phyloP scores from a whole-genome alignment of 23 tunicate genomes.

The Diplosoma virens region DNA sequence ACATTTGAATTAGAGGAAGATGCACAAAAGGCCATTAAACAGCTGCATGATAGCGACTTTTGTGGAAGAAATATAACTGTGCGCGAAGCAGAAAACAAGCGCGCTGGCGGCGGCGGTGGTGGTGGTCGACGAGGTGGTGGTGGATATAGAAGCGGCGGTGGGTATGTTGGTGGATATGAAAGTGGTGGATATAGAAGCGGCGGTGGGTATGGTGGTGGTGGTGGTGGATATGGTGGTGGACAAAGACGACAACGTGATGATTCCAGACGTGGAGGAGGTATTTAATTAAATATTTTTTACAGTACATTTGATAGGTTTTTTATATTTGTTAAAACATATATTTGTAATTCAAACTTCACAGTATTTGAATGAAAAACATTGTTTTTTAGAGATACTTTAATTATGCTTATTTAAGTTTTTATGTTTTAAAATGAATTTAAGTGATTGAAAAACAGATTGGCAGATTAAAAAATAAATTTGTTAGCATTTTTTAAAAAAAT shows the following conservation, averaged over 20 bases:
- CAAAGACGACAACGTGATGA: background rate
- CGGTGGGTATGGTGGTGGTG: conserved; percentile 2
- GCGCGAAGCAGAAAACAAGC: background rate
- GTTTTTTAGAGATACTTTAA: no score
- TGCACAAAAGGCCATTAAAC: conserved; percentile 12
- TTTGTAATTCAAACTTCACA: no score
- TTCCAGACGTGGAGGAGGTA: no score
- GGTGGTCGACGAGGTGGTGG: background rate
- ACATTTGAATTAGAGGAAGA: conserved; percentile 9
- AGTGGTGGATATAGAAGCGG: background rate
- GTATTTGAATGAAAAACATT: no score
- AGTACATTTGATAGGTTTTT: no score
- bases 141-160: background rate
- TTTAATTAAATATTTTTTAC: no score
- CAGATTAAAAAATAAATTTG: no score
- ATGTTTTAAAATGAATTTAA: no score
- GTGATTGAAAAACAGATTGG: no score
- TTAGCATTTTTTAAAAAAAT: no score
- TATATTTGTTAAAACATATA: no score
- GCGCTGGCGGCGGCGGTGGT: conserved; percentile 39
- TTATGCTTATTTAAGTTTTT: no score
- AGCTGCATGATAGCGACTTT: conserved; percentile 8
- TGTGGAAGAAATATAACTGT: conserved; percentile 14
- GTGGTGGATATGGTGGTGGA: conserved; percentile 18
- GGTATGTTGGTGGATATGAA: background rate